Evolutionary conservation across 2,888 invertebrate genomes (phyloP), one percentile per base, ranked within the genome.

Genomic region (Pristionchus mayeri): DNA sequence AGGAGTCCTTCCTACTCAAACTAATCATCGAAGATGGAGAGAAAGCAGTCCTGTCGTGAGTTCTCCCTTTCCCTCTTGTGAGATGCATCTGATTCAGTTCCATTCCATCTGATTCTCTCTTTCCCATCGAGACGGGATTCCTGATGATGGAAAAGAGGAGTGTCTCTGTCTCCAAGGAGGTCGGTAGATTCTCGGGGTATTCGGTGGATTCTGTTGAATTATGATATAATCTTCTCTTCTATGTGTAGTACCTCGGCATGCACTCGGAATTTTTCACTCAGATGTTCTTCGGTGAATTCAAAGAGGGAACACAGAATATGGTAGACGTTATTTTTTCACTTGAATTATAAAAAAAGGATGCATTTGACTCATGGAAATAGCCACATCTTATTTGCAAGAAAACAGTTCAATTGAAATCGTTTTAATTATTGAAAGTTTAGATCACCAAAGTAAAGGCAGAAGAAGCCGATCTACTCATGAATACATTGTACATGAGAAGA

Each of bases 111-210:
- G 50, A 78, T 40, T 78, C 76, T 48, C 76, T 78, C 16, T 50
- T 50, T 21, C 76, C 76, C 50, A 78, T 78, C 76, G 76, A 78
- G 50, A 50, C 76, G 30, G 76, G 76, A 3, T 21, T 50, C 6
- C 3, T 78, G 30, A 78, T 78, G 76, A 78, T 78, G 76, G 76
- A 78, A 27, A 48, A 78, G 76, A 78, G 50, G 50, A 50, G 18
- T 16, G 76, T 78, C 9, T 78, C 76, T 18, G 50, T 78, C 21
- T 78, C 76, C 76, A 78, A 78, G 76, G 76, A 78, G 76, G 76
- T 78, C 21, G 16, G 3, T 34, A 21, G 11, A n/a, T n/a, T n/a
- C n/a, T n/a, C n/a, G n/a, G n/a, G n/a, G n/a, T n/a, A n/a, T 11
- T 16, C 7, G 44, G 11, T 11, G 71, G 37, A 7, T n/a, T 54